phyloP scores from a whole-genome alignment of 1,140 invertebrate genomes.

The Drosophila pseudoananassae region DNA sequence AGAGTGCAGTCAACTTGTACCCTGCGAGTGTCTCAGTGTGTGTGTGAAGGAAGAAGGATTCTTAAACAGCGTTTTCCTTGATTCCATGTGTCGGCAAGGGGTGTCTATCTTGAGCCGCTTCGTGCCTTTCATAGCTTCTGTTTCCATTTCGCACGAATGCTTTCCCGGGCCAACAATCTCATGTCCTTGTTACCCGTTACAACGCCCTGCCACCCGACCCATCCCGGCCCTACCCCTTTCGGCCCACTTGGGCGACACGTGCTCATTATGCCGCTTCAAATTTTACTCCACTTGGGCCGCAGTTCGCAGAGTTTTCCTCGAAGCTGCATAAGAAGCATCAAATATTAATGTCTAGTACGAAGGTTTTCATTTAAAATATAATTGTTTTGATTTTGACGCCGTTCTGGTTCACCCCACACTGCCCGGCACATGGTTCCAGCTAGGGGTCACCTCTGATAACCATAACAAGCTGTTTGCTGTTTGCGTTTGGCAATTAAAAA shows the following conservation, averaged over 20 bases:
- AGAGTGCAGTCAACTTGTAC: constrained; percentile 73
- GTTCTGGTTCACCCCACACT: neutral
- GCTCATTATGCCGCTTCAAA: constrained; percentile 76
- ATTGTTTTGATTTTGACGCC: neutral
- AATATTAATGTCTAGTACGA: neutral
- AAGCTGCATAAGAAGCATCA: constrained; percentile 3
- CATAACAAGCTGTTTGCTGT: constrained; percentile 45
- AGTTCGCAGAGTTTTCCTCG: constrained; percentile 20
- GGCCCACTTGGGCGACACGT: constrained; percentile 66
- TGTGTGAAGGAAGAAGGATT: constrained; percentile 30
- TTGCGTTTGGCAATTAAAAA: constrained; percentile 63
- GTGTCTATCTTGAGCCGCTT: constrained; percentile 20
- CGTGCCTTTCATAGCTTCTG: constrained; percentile 49
- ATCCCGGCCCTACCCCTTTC: constrained; percentile 12
- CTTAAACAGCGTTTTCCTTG: constrained; percentile 69
- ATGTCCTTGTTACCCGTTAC: constrained; percentile 28
- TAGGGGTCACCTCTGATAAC: constrained; percentile 39
- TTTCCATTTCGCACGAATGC: constrained; percentile 57
- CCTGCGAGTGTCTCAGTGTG: neutral
- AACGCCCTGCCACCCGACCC: neutral
- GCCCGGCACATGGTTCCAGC: neutral
- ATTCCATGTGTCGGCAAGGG: constrained; percentile 44
- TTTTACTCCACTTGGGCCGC: constrained; percentile 56
- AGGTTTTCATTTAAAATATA: too few relatives aligned
- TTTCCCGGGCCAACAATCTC: constrained; percentile 25